A percentile compares a stretch with the other conserved stretches of the same genome.
Evolutionary conservation across 2,113 vertebrate genomes (phyloP).

Genomic region (Salminus brasiliensis): DNA sequence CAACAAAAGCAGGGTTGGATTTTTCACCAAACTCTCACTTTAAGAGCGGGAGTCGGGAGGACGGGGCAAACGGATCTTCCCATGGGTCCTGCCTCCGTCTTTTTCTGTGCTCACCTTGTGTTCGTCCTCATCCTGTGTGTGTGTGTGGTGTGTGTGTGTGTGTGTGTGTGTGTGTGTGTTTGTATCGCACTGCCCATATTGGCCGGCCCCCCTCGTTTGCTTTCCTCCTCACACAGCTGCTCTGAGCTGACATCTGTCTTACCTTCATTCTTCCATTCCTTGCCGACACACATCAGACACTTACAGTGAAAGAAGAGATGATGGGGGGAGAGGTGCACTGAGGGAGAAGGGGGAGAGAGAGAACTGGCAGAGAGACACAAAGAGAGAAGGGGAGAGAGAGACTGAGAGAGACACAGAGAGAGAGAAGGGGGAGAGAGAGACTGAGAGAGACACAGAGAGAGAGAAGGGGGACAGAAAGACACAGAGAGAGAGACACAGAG

Average conservation of each 20-base stretch:
- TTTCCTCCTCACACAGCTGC: conserved; percentile 17
- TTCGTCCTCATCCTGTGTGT: conserved; percentile 11
- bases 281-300: neutral
- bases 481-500: neutral
- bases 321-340: no score
- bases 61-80: conserved; percentile 4
- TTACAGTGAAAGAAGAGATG: neutral
- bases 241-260: conserved; percentile 19
- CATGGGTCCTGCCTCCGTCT: neutral
- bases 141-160: neutral
- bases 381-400: neutral
- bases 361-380: no score
- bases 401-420: neutral
- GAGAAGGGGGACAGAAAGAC: no score
- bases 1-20: no score
- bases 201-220: conserved; percentile 16
- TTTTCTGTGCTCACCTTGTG: conserved; percentile 31
- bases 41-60: neutral
- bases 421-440: neutral
- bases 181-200: neutral
- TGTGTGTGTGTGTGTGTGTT: no score
- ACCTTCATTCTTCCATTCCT: neutral
- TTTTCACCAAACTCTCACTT: neutral
- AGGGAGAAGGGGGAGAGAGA: no score
- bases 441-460: neutral